phyloP scores from a whole-genome alignment of 2,113 vertebrate species.

The Zingel zingel region DNA sequence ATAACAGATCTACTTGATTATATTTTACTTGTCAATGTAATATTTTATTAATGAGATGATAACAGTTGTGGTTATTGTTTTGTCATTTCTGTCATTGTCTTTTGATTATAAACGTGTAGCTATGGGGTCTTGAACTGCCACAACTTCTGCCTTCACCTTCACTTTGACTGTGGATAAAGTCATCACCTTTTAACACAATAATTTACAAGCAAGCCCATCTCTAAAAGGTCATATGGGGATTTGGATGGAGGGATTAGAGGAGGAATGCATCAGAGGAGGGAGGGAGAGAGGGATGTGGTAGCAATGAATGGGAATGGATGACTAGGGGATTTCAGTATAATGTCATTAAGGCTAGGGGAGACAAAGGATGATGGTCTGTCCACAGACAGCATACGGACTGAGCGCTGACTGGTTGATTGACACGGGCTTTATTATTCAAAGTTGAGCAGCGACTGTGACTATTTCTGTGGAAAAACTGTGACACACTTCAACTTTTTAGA shows the following conservation, averaged over 20 bases:
- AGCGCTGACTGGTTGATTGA: conserved; percentile 54
- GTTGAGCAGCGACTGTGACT: conserved; percentile 27
- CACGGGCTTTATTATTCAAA: conserved; percentile 54
- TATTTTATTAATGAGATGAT: conserved; percentile 25
- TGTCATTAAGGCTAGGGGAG: conserved; percentile 74
- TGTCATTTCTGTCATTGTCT: background rate
- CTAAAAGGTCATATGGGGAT: conserved; percentile 78
- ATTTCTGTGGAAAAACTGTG: background rate
- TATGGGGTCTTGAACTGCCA: background rate
- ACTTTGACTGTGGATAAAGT: conserved; percentile 52
- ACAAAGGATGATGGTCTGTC: conserved; percentile 69
- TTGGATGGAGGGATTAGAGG: conserved; percentile 75
- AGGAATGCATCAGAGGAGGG: conserved; percentile 78
- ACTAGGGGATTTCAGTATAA: conserved; percentile 75
- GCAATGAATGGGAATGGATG: conserved; percentile 79
- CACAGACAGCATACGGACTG: conserved; percentile 57
- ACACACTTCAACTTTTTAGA: background rate
- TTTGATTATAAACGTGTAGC: background rate
- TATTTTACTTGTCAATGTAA: conserved; percentile 25
- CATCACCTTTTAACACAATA: conserved; percentile 57
- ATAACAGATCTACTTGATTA: conserved; percentile 29
- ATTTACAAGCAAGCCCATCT: conserved; percentile 65
- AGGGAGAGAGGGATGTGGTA: conserved; percentile 58
- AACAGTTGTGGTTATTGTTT: background rate
- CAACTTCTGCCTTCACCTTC: conserved; percentile 23